A percentile compares a stretch with the other conserved stretches of the same genome.
Conservation (phyloP, 1,140 invertebrate species). For the Cylas formicarius region DNA sequence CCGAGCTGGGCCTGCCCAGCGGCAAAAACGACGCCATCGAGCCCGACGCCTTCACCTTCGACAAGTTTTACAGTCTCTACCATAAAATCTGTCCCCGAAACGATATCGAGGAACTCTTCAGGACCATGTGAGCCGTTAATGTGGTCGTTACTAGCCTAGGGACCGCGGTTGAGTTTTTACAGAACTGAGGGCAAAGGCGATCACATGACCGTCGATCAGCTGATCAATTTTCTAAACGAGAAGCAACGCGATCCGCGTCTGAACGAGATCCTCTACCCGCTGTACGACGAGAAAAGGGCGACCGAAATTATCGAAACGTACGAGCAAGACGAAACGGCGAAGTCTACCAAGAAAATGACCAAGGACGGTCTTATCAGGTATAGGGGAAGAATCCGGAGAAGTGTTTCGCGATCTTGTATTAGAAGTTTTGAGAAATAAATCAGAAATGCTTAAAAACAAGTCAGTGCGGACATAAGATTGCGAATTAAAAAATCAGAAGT, state of each 20-base stretch:
- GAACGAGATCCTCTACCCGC: constrained; percentile 97
- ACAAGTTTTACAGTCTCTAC: constrained; percentile 97
- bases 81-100: constrained; percentile 99
- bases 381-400: too few relatives aligned
- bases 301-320: constrained; percentile 91
- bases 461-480: too few relatives aligned
- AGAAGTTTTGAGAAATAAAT: too few relatives aligned
- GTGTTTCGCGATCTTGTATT: too few relatives aligned
- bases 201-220: constrained; percentile 76
- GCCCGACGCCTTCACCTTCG: constrained; percentile 91
- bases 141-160: constrained; percentile 17
- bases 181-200: constrained; percentile 88
- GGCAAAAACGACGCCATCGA: constrained; percentile 98
- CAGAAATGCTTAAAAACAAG: too few relatives aligned
- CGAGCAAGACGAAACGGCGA: constrained; percentile 78
- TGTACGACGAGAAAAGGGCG: constrained; percentile 92
- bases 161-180: constrained; percentile 21
- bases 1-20: constrained; percentile 86
- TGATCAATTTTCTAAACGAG: constrained; percentile 95
- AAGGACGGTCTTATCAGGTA: constrained; percentile 82
- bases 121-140: constrained; percentile 75
- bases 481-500: too few relatives aligned
- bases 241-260: constrained; percentile 96
- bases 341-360: constrained; percentile 68
- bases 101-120: constrained; percentile 97